Percentiles rank a stretch among this genome's conserved stretches.
Conservation (phyloP, 2,113 vertebrate species). For the Formicarius rufipectus region DNA sequence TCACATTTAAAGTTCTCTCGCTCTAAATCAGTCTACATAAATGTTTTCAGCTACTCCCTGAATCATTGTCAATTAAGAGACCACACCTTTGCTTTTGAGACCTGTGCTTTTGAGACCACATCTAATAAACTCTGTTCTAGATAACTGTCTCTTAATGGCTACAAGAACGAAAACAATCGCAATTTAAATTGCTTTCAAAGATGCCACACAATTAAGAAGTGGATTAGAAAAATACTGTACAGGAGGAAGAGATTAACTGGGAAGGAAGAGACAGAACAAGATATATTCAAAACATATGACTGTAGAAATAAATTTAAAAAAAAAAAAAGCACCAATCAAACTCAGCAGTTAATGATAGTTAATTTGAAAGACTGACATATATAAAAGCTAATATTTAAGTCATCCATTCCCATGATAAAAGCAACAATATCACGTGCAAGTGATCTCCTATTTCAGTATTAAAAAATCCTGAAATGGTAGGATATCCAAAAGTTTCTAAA, state of each 20-base stretch:
- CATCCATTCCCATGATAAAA: neutral
- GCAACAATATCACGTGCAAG: fast-evolving
- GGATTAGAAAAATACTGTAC: neutral
- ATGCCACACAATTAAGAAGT: neutral
- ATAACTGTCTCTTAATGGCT: neutral
- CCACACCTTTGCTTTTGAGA: slow-evolving; percentile 3
- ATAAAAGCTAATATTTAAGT: neutral
- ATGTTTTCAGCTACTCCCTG: neutral
- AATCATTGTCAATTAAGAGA: neutral
- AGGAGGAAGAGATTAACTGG: neutral
- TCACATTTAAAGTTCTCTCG: neutral
- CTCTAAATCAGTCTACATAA: neutral
- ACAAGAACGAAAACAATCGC: neutral
- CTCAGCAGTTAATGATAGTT: neutral
- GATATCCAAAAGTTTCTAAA: neutral
- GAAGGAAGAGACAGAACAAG: neutral
- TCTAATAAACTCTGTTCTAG: neutral
- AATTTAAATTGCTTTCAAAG: neutral
- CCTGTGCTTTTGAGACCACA: neutral
- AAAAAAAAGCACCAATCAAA: neutral
- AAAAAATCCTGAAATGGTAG: neutral
- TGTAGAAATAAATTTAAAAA: neutral
- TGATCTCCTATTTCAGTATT: neutral
- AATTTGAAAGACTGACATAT: neutral
- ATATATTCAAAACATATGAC: neutral